A percentile compares a stretch with the other conserved stretches of the same genome.
These are phyloP conservation scores for Trimorus sp. DNA, from an alignment of 2,888 invertebrate genomes.

Conservation along the genomic window DNA sequence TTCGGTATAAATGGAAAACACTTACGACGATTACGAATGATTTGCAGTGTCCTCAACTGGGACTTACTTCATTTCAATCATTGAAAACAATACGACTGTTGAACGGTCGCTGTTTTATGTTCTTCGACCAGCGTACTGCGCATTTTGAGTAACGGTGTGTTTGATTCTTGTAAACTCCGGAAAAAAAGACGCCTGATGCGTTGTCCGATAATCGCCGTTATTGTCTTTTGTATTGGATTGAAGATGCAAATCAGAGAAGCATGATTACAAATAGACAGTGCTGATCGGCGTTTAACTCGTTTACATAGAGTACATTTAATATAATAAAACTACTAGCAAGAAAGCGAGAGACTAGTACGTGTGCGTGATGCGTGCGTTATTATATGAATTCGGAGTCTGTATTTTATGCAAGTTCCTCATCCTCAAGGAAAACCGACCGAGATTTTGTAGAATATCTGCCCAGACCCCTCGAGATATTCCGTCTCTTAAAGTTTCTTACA, in stretches of 20 bases:
- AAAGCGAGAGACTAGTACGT: conserved; percentile 59
- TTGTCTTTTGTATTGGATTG: conserved; percentile 19
- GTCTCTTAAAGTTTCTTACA: conserved; percentile 64
- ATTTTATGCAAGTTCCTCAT: conserved; percentile 80
- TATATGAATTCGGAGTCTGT: conserved; percentile 73
- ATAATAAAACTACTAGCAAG: conserved; percentile 52
- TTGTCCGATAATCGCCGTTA: background rate
- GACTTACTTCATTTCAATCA: too few species aligned
- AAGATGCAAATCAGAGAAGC: conserved; percentile 11
- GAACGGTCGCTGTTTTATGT: too few species aligned
- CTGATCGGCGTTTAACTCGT: conserved; percentile 53
- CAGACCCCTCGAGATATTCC: conserved; percentile 74
- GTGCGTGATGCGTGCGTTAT: conserved; percentile 54
- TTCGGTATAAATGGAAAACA: too few species aligned
- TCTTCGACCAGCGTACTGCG: too few species aligned
- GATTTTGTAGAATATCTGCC: conserved; percentile 78
- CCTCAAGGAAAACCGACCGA: conserved; percentile 75
- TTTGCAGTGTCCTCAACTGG: too few species aligned
- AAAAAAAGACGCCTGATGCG: too few species aligned
- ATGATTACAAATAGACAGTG: conserved; percentile 47
- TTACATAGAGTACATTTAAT: conserved; percentile 51
- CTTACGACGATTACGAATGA: too few species aligned
- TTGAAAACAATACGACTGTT: too few species aligned
- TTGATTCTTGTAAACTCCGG: too few species aligned
- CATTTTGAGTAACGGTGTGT: too few species aligned